Evolutionary conservation across 2,797 vertebrate genomes (phyloP).

Genomic region (Acropternis orthonyx): DNA sequence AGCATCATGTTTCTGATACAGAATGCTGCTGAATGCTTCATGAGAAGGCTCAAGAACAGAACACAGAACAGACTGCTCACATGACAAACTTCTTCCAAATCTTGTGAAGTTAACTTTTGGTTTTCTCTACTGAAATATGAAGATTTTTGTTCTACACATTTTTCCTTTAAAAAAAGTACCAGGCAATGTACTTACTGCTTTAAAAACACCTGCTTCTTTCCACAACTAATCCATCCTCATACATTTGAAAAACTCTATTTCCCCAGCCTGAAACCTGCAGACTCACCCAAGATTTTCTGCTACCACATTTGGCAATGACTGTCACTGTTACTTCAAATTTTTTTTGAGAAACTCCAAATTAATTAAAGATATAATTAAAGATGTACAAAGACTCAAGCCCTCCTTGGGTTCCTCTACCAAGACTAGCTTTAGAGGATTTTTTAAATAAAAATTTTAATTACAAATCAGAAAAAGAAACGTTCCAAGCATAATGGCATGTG

Average conservation of each 20-base stretch:
- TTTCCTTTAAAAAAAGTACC: not conserved
- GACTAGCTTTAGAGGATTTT: not conserved
- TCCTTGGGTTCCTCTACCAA: not conserved
- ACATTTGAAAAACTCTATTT: not conserved
- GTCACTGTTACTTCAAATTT: not conserved
- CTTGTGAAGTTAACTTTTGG: not conserved
- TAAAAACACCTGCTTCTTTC: not conserved
- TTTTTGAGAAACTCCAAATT: not conserved
- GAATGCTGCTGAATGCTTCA: not conserved
- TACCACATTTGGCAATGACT: not conserved
- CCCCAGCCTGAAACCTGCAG: not conserved
- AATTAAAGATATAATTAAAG: not conserved
- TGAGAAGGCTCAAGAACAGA: not conserved
- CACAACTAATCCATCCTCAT: not conserved
- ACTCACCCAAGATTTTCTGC: not conserved
- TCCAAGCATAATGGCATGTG: fast-evolving
- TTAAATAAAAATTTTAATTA: not conserved
- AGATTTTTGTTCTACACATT: not conserved
- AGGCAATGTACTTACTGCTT: not conserved
- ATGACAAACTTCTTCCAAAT: not conserved
- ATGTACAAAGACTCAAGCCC: not conserved
- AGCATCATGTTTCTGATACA: not conserved
- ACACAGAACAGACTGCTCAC: not conserved
- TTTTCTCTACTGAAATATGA: not conserved
- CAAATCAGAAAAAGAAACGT: not conserved